Percentiles rank a stretch among this genome's conserved stretches.
These are phyloP conservation scores for Campaea margaritaria DNA, from an alignment of 2,888 invertebrate genomes.

Conservation along the genomic window DNA sequence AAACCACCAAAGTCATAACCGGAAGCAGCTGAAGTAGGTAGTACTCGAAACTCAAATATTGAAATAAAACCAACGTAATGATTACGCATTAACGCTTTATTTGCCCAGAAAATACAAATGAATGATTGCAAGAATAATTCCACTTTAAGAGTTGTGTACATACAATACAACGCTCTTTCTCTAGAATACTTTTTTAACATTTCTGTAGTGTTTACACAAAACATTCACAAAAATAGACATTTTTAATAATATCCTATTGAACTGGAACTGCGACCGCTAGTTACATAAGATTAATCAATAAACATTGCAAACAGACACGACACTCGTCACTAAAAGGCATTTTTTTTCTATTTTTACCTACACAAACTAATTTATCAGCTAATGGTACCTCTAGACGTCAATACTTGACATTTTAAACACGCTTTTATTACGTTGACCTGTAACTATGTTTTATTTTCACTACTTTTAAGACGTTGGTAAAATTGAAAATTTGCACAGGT, in stretches of 20 bases:
- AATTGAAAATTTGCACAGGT: no score
- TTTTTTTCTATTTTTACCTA: conserved; percentile 16
- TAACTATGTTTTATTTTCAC: no score
- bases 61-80: conserved; percentile 57
- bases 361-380: conserved; percentile 16
- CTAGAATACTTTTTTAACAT: conserved; percentile 29
- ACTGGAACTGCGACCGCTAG: conserved; percentile 76
- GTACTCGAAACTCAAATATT: conserved; percentile 3
- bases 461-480: no score
- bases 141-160: conserved; percentile 63
- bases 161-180: conserved; percentile 60
- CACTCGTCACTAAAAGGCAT: conserved; percentile 29
- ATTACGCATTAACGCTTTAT: conserved; percentile 81
- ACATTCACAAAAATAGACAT: conserved; percentile 81
- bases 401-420: no score
- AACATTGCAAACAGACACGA: conserved; percentile 51
- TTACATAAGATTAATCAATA: conserved; percentile 46
- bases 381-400: no score
- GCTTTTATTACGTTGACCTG: no score
- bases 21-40: no score
- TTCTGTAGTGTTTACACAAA: conserved; percentile 55
- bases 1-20: no score
- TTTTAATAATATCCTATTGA: conserved; percentile 66
- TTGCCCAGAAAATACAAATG: conserved; percentile 84
- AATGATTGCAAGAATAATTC: conserved; percentile 80